phyloP scores from a whole-genome alignment of 2,888 invertebrate genomes.

The Aelia acuminata region DNA sequence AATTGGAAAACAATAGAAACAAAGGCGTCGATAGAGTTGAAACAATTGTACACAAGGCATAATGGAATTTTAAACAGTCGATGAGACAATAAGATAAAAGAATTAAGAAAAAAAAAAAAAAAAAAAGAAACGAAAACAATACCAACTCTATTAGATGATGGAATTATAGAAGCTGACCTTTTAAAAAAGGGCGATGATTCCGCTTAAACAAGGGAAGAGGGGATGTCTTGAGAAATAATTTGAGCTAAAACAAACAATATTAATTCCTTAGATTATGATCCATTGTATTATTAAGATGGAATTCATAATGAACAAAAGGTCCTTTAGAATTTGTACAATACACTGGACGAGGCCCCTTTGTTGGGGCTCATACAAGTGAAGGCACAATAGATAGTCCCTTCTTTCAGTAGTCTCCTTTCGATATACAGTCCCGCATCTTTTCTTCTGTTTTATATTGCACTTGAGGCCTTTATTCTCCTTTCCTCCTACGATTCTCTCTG shows the following conservation, averaged over 20 bases:
- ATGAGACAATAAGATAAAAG: neutral
- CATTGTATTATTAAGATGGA: constrained; percentile 57
- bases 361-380: constrained; percentile 44
- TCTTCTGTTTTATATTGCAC: constrained; percentile 47
- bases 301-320: constrained; percentile 56
- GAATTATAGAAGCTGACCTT: constrained; percentile 15
- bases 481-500: constrained; percentile 34
- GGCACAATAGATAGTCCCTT: constrained; percentile 54
- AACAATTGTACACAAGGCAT: neutral
- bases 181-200: constrained; percentile 20
- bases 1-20: neutral
- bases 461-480: neutral
- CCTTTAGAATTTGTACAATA: constrained; percentile 57
- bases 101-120: neutral
- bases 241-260: constrained; percentile 51
- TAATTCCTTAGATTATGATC: constrained; percentile 53
- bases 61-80: constrained; percentile 9
- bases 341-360: constrained; percentile 43
- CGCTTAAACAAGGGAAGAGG: constrained; percentile 2
- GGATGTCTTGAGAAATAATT: constrained; percentile 34
- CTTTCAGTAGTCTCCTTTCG: constrained; percentile 49
- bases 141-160: neutral
- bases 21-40: neutral
- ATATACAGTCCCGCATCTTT: constrained; percentile 56
- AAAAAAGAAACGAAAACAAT: neutral